phyloP scores from a whole-genome alignment of 2,888 invertebrate species.

The Cantharis rufa region DNA sequence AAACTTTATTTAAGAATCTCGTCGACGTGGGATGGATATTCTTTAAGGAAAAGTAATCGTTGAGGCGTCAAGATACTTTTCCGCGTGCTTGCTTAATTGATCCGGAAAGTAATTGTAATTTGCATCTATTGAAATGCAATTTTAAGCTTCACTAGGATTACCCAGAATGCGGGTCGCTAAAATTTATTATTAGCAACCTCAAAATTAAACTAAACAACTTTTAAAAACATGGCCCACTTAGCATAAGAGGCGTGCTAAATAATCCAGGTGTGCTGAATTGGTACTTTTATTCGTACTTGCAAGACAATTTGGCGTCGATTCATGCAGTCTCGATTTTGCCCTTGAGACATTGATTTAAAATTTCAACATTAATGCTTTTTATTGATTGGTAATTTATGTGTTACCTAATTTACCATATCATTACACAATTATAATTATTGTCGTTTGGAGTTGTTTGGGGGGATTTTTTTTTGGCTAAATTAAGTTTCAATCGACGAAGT shows the following conservation, averaged over 20 bases:
- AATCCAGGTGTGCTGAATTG: background rate
- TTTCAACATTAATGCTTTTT: background rate
- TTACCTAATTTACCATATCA: background rate
- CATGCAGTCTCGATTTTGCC: constrained; percentile 1
- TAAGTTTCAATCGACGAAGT: background rate
- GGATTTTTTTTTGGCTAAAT: background rate
- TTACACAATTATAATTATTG: background rate
- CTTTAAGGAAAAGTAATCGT: background rate
- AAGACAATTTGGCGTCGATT: constrained; percentile 14
- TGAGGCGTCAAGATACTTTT: background rate
- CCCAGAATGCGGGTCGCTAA: background rate
- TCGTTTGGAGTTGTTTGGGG: background rate
- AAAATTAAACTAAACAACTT: constrained; percentile 20
- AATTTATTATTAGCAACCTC: constrained; percentile 17
- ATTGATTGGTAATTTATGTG: background rate
- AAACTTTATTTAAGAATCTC: background rate
- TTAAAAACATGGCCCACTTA: constrained; percentile 21
- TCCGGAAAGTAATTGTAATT: background rate
- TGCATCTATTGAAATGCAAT: background rate
- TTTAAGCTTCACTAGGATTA: background rate
- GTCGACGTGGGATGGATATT: background rate
- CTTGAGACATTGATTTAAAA: constrained; percentile 3
- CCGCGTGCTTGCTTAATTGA: background rate
- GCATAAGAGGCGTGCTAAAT: constrained; percentile 8
- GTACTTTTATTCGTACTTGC: constrained; percentile 3